Percentiles rank a stretch among this genome's conserved stretches.
These are phyloP conservation scores for Acrocephalus arundinaceus DNA, from an alignment of 2,113 vertebrate genomes.

Conservation along the genomic window DNA sequence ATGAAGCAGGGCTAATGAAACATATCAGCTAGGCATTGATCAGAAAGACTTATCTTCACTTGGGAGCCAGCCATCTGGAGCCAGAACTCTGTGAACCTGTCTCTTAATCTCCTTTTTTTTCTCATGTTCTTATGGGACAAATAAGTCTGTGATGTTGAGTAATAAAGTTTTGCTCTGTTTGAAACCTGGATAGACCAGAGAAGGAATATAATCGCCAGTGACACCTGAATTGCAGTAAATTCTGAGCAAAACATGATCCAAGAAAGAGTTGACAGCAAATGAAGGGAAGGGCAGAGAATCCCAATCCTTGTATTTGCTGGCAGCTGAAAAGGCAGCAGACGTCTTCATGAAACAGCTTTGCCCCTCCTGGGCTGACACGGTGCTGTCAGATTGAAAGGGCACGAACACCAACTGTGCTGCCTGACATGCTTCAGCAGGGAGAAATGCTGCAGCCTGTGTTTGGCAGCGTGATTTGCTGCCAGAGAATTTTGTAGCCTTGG, in stretches of 20 bases:
- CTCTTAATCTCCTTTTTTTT: neutral
- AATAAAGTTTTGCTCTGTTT: neutral
- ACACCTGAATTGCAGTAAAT: neutral
- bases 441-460: neutral
- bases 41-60: neutral
- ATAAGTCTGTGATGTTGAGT: neutral
- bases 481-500: conserved; percentile 13
- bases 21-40: neutral
- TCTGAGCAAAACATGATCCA: neutral
- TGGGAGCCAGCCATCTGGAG: neutral
- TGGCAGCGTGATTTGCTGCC: neutral
- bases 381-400: conserved; percentile 3
- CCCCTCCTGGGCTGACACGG: neutral
- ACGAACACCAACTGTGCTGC: neutral
- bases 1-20: neutral
- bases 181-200: neutral
- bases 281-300: neutral
- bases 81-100: neutral
- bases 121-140: neutral
- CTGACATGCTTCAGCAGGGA: conserved; percentile 18
- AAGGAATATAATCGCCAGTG: neutral
- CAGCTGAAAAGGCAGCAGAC: neutral
- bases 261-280: neutral
- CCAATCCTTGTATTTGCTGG: neutral
- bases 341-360: neutral